These are phyloP conservation scores for Lithobates pipiens DNA, from an alignment of 2,797 vertebrate species.

Conservation along the genomic window DNA sequence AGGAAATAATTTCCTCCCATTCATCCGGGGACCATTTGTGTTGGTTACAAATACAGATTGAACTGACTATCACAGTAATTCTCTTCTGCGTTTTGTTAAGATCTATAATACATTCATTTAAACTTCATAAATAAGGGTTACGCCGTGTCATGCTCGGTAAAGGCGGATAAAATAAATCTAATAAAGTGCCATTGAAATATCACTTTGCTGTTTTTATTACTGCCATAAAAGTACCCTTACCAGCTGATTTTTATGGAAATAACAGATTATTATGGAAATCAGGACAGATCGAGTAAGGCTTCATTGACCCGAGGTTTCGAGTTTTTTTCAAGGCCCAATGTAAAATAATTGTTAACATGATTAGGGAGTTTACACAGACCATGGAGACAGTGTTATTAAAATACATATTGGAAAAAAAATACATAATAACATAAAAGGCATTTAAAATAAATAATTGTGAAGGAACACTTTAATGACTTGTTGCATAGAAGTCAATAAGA, in stretches of 20 bases:
- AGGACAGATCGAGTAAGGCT: constrained; percentile 67
- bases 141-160: constrained; percentile 72
- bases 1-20: constrained; percentile 79
- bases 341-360: constrained; percentile 63
- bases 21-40: constrained; percentile 81
- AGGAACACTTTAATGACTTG: too few relatives aligned
- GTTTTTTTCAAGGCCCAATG: constrained; percentile 64
- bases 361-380: constrained; percentile 60
- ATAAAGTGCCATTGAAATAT: constrained; percentile 75
- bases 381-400: constrained; percentile 44
- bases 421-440: too few relatives aligned
- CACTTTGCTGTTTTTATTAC: constrained; percentile 75
- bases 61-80: constrained; percentile 70
- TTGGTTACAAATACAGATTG: constrained; percentile 76
- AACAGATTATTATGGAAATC: constrained; percentile 75
- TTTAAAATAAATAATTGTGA: too few relatives aligned
- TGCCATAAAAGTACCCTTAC: constrained; percentile 74
- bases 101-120: constrained; percentile 72
- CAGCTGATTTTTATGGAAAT: constrained; percentile 73
- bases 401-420: too few relatives aligned
- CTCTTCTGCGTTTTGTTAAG: constrained; percentile 72
- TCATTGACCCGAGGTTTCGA: constrained; percentile 66
- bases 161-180: constrained; percentile 76
- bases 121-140: constrained; percentile 75
- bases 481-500: too few relatives aligned